phyloP scores from a whole-genome alignment of 2,113 vertebrate genomes.

The Alligator sinensis region DNA sequence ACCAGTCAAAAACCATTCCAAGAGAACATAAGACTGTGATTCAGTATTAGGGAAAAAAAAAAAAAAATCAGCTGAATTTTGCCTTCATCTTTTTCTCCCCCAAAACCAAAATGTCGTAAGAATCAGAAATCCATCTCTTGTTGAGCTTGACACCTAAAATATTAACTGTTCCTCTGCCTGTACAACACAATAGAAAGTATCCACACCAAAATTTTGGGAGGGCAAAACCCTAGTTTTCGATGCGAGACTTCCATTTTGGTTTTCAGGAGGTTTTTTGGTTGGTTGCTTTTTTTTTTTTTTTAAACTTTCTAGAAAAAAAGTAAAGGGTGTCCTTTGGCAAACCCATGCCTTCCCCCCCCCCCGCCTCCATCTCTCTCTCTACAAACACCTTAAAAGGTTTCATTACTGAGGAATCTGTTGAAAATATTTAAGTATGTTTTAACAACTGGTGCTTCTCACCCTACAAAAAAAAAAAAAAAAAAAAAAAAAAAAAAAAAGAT shows the following conservation, averaged over 20 bases:
- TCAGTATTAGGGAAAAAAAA: not conserved
- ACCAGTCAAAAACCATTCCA: not conserved
- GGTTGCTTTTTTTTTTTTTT: not conserved
- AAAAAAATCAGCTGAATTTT: not conserved
- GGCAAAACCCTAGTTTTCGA: not conserved
- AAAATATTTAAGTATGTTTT: not conserved
- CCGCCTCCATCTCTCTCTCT: not conserved
- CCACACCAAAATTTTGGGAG: not conserved
- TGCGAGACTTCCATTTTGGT: not conserved
- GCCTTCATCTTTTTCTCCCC: not conserved
- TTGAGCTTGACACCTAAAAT: not conserved
- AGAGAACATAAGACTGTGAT: not conserved
- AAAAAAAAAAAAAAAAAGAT: not conserved
- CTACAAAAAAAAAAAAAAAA: not conserved
- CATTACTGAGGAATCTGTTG: not conserved
- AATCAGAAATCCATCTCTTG: not conserved
- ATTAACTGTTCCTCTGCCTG: not conserved
- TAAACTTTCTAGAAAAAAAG: not conserved
- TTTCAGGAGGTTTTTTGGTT: no score
- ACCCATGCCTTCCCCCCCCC: not conserved
- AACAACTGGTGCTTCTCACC: not conserved
- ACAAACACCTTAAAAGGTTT: no score
- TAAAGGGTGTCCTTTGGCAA: not conserved
- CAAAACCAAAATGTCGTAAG: not conserved
- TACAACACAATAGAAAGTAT: accelerated